Conservation (phyloP, 2,113 vertebrate genomes). For the Zosterops japonicus region DNA sequence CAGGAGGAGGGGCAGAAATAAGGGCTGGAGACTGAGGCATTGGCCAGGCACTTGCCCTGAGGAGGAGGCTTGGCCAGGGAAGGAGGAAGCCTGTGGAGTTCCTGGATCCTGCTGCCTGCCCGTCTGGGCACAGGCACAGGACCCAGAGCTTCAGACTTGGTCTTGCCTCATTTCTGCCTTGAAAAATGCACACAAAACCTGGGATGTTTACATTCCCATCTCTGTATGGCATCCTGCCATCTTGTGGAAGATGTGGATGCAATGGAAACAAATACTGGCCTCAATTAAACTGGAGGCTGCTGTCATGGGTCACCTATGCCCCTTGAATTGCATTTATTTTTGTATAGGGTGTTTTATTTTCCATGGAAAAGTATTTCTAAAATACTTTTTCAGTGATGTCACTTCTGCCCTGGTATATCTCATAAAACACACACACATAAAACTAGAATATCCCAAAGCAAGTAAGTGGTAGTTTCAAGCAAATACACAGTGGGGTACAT, state of each 20-base stretch:
- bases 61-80: neutral
- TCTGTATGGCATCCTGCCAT: neutral
- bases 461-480: neutral
- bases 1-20: neutral
- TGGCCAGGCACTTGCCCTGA: neutral
- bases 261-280: neutral
- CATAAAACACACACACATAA: neutral
- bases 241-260: neutral
- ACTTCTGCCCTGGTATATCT: neutral
- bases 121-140: neutral
- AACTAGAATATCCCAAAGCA: neutral
- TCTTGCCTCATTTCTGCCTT: neutral
- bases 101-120: neutral
- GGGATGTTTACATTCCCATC: neutral
- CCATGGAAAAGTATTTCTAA: neutral
- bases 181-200: neutral
- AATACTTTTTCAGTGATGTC: neutral
- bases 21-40: neutral
- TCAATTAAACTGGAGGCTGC: neutral
- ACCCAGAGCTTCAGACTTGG: neutral
- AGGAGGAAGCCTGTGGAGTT: neutral
- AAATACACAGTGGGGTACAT: neutral
- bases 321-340: neutral
- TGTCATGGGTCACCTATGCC: neutral
- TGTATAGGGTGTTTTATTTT: neutral